Conservation (phyloP, 2,888 invertebrate species). For the Hypsopygia costalis region DNA sequence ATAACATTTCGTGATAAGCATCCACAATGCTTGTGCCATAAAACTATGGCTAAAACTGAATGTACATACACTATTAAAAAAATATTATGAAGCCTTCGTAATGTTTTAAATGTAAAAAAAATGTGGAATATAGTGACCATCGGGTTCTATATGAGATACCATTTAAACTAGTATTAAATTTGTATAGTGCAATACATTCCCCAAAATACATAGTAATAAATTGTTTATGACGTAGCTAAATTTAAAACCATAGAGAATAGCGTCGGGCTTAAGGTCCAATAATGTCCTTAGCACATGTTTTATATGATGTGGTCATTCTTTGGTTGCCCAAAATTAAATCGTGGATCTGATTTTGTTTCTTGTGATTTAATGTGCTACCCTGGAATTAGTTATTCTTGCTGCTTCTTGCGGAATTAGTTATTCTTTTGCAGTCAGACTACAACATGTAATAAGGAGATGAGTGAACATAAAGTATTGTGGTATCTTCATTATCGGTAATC, state of each 20-base stretch:
- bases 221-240: constrained; percentile 7
- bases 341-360: neutral
- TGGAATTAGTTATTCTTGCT: no score
- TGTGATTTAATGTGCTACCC: neutral
- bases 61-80: no score
- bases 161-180: constrained; percentile 3
- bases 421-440: no score
- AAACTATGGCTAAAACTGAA: constrained; percentile 18
- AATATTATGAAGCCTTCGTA: neutral
- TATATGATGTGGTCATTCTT: constrained; percentile 7
- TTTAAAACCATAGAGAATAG: constrained; percentile 9
- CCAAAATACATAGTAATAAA: constrained; percentile 40
- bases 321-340: neutral
- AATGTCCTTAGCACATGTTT: constrained; percentile 16
- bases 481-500: no score
- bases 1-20: constrained; percentile 32
- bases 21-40: constrained; percentile 41
- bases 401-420: no score
- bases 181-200: constrained; percentile 36
- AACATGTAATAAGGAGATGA: no score
- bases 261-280: neutral
- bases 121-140: neutral
- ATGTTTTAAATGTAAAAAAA: neutral
- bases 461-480: no score
- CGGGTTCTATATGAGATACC: neutral